Evolutionary conservation across 2,888 invertebrate species (phyloP).

Genomic region (Andrena fulva): DNA sequence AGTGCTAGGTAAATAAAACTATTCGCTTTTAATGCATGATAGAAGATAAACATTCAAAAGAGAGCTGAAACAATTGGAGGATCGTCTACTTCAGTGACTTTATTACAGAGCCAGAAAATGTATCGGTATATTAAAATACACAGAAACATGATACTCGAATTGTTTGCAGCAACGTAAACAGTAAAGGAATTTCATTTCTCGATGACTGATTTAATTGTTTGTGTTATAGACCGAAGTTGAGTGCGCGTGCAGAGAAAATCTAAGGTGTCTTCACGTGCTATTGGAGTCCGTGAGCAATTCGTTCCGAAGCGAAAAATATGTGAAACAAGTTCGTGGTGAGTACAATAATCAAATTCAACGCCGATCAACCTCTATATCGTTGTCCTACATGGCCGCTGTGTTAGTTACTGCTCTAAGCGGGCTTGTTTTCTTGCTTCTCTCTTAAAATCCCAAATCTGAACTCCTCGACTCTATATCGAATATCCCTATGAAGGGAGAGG

Average conservation of each 20-base stretch:
- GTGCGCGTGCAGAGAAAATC: slow-evolving; percentile 94
- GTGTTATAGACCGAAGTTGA: slow-evolving; percentile 92
- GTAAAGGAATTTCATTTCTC: too few relatives aligned
- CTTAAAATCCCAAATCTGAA: slow-evolving; percentile 48
- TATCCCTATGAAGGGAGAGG: slow-evolving; percentile 1
- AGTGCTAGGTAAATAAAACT: neutral
- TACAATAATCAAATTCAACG: slow-evolving; percentile 72
- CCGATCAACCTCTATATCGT: slow-evolving; percentile 65
- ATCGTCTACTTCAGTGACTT: too few relatives aligned
- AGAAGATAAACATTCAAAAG: neutral
- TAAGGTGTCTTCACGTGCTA: slow-evolving; percentile 91
- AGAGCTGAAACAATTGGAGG: too few relatives aligned
- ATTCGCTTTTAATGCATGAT: neutral
- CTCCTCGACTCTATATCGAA: neutral
- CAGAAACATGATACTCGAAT: too few relatives aligned
- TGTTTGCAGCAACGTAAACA: too few relatives aligned
- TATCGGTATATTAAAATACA: too few relatives aligned
- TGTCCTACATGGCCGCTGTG: slow-evolving; percentile 72
- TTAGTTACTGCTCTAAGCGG: slow-evolving; percentile 75
- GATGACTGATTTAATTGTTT: slow-evolving; percentile 36
- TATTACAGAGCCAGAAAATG: too few relatives aligned
- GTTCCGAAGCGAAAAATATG: slow-evolving; percentile 80
- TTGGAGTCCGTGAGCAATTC: slow-evolving; percentile 85
- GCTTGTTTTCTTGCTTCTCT: slow-evolving; percentile 71
- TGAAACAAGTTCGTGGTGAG: slow-evolving; percentile 83